These are phyloP conservation scores for Lacanobia wlatinum DNA, from an alignment of 2,888 invertebrate genomes.

Conservation along the genomic window DNA sequence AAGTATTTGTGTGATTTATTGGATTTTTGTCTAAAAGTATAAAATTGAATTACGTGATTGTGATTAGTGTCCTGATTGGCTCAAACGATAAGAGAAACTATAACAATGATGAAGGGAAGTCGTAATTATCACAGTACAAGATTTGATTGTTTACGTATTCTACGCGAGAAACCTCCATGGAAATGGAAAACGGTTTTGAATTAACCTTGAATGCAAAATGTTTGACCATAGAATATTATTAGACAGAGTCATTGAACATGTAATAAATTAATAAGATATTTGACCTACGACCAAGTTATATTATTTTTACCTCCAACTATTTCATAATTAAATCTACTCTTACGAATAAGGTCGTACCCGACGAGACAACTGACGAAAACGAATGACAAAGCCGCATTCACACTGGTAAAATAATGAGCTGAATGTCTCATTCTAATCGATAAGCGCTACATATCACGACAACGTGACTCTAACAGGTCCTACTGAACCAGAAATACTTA, in stretches of 20 bases:
- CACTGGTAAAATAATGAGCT: slow-evolving; percentile 66
- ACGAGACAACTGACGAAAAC: slow-evolving; percentile 58
- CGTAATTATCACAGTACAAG: slow-evolving; percentile 23
- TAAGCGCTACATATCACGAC: slow-evolving; percentile 74
- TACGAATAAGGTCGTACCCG: slow-evolving; percentile 46
- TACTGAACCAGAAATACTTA: slow-evolving; percentile 66
- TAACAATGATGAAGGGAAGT: slow-evolving; percentile 49
- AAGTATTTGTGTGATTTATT: slow-evolving; percentile 29
- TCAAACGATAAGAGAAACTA: slow-evolving; percentile 43
- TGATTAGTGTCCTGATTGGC: slow-evolving; percentile 25
- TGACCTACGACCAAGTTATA: slow-evolving; percentile 24
- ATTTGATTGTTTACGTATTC: slow-evolving; percentile 35
- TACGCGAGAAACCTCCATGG: slow-evolving; percentile 35
- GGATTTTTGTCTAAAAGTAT: slow-evolving; percentile 3
- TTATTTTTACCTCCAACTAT: slow-evolving; percentile 1
- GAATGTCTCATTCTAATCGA: slow-evolving; percentile 67
- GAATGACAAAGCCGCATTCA: slow-evolving; percentile 61
- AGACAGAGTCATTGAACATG: slow-evolving; percentile 17
- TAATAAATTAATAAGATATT: slow-evolving; percentile 16
- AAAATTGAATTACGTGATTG: slow-evolving; percentile 19
- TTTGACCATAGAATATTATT: slow-evolving; percentile 11
- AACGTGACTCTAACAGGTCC: slow-evolving; percentile 72
- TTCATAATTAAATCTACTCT: slow-evolving; percentile 33
- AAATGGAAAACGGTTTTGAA: slow-evolving; percentile 27
- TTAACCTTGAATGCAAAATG: slow-evolving; percentile 5